Evolutionary conservation across 2,113 vertebrate genomes (phyloP).

Genomic region (Paralichthys olivaceus): DNA sequence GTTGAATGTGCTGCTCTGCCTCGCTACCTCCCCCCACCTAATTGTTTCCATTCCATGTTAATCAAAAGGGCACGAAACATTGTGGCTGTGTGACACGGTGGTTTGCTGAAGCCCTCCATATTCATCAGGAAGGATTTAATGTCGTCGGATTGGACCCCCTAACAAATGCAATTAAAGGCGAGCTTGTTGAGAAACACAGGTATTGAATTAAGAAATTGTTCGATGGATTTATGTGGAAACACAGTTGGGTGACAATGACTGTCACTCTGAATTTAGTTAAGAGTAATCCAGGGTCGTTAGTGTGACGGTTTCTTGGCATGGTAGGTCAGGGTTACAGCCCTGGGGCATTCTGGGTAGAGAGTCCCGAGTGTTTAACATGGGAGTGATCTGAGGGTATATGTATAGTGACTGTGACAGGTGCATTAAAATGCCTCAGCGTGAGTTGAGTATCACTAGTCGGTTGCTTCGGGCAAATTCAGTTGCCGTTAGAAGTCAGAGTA

Average conservation of each 20-base stretch:
- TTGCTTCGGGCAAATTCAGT: conserved; percentile 31
- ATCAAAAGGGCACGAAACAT: conserved; percentile 79
- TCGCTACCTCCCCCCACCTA: conserved; percentile 62
- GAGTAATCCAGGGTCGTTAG: not conserved
- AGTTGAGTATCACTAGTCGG: conserved; percentile 12
- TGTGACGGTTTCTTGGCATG: conserved; percentile 23
- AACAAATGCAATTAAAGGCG: conserved; percentile 54
- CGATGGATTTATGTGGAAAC: conserved; percentile 35
- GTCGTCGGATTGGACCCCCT: conserved; percentile 39
- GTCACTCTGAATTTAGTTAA: conserved; percentile 18
- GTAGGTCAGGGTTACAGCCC: conserved; percentile 30
- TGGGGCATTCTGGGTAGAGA: conserved; percentile 51
- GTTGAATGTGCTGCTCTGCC: conserved; percentile 74
- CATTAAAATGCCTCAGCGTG: conserved; percentile 35
- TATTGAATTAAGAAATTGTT: conserved; percentile 40
- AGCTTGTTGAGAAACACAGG: conserved; percentile 41
- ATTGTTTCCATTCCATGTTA: conserved; percentile 80
- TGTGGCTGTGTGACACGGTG: conserved; percentile 66
- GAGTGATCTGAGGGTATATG: conserved; percentile 31
- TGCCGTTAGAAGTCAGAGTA: conserved; percentile 24
- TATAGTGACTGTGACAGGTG: conserved; percentile 48
- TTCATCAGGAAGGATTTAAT: conserved; percentile 70
- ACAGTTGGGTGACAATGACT: not conserved
- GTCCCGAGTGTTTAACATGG: conserved; percentile 29
- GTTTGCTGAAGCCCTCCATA: conserved; percentile 61